Percentiles rank a stretch among this genome's conserved stretches.
Evolutionary conservation across 2,888 invertebrate genomes (phyloP).

Genomic region (Cephus sareptanus): DNA sequence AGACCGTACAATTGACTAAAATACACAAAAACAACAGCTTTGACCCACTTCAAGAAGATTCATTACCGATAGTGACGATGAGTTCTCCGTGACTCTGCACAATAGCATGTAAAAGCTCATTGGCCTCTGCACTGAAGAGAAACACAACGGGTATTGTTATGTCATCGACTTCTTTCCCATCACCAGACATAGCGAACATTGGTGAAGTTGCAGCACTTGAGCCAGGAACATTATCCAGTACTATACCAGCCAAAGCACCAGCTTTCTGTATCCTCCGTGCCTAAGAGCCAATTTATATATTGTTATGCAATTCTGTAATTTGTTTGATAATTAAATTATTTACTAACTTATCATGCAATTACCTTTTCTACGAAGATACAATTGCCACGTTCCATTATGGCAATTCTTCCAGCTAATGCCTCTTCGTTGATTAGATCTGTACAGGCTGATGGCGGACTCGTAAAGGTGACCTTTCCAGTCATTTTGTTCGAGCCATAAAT

Average conservation of each 20-base stretch:
- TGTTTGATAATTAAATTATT: not conserved
- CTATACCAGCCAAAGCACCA: slow-evolving; percentile 87
- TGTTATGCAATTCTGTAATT: not conserved
- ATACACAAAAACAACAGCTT: not conserved
- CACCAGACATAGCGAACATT: slow-evolving; percentile 97
- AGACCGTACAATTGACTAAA: not conserved
- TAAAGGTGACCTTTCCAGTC: slow-evolving; percentile 74
- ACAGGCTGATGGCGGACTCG: slow-evolving; percentile 80
- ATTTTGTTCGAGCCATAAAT: slow-evolving; percentile 73
- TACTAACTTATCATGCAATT: slow-evolving; percentile 13
- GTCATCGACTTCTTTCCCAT: slow-evolving; percentile 79
- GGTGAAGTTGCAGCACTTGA: slow-evolving; percentile 81
- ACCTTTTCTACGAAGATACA: slow-evolving; percentile 97
- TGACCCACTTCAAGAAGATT: slow-evolving; percentile 4
- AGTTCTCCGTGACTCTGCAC: slow-evolving; percentile 43
- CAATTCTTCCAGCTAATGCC: slow-evolving; percentile 78
- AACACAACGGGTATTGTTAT: slow-evolving; percentile 92
- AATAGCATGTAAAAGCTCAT: slow-evolving; percentile 73
- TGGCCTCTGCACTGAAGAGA: slow-evolving; percentile 83
- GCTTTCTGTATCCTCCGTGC: slow-evolving; percentile 84
- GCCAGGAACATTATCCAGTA: slow-evolving; percentile 84
- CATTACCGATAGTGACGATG: slow-evolving; percentile 55
- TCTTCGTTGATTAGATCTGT: slow-evolving; percentile 70
- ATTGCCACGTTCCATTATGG: slow-evolving; percentile 87
- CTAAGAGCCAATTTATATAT: slow-evolving; percentile 49